Percentiles rank a stretch among this genome's conserved stretches.
Evolutionary conservation across 2,113 vertebrate genomes (phyloP).

Genomic region (Coptodon rendalli): DNA sequence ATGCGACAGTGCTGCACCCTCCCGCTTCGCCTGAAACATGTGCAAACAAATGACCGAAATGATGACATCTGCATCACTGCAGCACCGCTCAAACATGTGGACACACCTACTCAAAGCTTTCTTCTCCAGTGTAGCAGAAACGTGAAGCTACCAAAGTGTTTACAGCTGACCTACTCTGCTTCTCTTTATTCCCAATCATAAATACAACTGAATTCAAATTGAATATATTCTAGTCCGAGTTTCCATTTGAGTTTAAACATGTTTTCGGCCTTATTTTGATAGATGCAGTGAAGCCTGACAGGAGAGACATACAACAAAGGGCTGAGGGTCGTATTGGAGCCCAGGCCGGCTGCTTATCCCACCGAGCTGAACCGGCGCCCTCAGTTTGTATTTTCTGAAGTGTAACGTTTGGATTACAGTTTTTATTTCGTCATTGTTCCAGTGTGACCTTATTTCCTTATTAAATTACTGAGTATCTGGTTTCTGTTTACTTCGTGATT

Average conservation of each 20-base stretch:
- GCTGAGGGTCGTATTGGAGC: not conserved
- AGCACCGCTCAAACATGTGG: not conserved
- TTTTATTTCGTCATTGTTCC: not conserved
- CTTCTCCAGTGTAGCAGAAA: not conserved
- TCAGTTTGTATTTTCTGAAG: not conserved
- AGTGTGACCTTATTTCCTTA: not conserved
- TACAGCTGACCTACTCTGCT: not conserved
- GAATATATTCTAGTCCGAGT: not conserved
- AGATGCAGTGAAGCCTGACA: not conserved
- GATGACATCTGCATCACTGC: accelerated
- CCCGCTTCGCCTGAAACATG: constrained; percentile 77
- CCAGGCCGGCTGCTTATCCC: not conserved
- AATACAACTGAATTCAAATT: not conserved
- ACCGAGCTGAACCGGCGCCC: not conserved
- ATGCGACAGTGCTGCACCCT: constrained; percentile 94
- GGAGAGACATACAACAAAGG: not conserved
- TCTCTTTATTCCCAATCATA: not conserved
- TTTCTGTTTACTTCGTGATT: not conserved
- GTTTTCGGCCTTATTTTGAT: not conserved
- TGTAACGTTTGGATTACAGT: not conserved
- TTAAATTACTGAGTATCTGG: not conserved
- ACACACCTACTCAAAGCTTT: not conserved
- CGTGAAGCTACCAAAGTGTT: not conserved
- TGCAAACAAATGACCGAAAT: not conserved
- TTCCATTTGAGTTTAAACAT: not conserved